Percentiles rank a stretch among this genome's conserved stretches.
Conservation (phyloP, 2,113 vertebrate genomes). For the Strigops habroptila region DNA sequence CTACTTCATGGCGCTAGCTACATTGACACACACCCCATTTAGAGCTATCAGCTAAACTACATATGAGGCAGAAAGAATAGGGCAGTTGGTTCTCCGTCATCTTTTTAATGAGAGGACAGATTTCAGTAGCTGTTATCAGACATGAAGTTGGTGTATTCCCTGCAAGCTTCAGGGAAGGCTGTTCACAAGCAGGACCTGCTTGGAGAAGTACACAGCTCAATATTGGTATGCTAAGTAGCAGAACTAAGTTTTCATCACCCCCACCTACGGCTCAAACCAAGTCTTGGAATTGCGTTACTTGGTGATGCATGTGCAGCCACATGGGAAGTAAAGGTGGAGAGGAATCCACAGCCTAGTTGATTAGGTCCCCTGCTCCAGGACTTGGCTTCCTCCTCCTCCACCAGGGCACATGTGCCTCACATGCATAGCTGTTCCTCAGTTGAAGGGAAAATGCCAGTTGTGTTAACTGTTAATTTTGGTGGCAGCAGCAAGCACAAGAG, state of each 20-base stretch:
- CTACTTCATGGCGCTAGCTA: not conserved
- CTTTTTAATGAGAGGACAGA: not conserved
- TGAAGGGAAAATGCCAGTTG: slow-evolving; percentile 23
- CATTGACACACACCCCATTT: not conserved
- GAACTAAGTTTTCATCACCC: not conserved
- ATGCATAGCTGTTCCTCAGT: not conserved
- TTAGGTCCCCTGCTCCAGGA: not conserved
- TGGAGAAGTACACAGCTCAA: not conserved
- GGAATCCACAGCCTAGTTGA: not conserved
- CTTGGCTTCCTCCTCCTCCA: not conserved
- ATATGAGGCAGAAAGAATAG: not conserved
- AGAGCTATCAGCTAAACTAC: not conserved
- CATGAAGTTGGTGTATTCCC: not conserved
- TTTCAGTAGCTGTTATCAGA: not conserved
- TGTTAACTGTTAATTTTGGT: not conserved
- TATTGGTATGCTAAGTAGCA: not conserved
- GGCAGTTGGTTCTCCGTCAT: not conserved
- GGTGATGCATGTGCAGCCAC: not conserved
- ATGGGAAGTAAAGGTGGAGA: not conserved
- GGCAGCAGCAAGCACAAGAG: slow-evolving; percentile 2
- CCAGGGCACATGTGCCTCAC: not conserved
- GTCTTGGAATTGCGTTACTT: not conserved
- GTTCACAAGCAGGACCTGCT: not conserved
- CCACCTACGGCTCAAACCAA: not conserved
- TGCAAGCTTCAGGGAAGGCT: not conserved